Conservation (phyloP, 2,113 vertebrate genomes). For the Carollia perspicillata region DNA sequence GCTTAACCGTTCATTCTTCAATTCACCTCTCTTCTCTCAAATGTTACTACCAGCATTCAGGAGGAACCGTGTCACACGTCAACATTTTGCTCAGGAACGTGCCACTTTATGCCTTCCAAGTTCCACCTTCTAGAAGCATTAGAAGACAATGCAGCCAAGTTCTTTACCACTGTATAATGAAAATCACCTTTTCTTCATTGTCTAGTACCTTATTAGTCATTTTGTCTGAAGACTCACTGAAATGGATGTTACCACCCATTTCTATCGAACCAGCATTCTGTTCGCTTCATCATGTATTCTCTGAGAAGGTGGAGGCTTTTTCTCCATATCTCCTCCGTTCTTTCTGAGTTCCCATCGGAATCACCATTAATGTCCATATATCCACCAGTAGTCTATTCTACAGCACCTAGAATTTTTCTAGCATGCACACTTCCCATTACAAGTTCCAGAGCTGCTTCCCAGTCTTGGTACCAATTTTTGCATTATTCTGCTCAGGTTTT, state of each 20-base stretch:
- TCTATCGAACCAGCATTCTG: neutral
- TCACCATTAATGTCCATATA: neutral
- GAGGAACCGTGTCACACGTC: neutral
- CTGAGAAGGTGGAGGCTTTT: neutral
- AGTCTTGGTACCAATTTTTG: neutral
- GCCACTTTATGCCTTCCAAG: accelerated
- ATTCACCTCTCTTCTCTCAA: neutral
- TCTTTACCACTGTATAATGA: neutral
- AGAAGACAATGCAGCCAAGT: neutral
- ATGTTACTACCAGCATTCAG: neutral
- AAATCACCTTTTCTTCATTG: no score
- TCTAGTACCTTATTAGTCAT: neutral
- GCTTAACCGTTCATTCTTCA: neutral
- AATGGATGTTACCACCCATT: no score
- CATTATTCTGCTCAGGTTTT: neutral
- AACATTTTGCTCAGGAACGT: neutral
- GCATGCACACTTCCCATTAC: neutral
- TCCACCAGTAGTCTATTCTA: neutral
- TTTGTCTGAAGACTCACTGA: neutral
- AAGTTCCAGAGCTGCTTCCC: neutral
- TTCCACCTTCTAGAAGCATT: neutral
- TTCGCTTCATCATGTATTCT: neutral
- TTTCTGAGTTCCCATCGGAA: neutral
- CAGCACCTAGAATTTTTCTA: neutral
- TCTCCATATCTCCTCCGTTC: neutral